Percentiles rank a stretch among this genome's conserved stretches.
Evolutionary conservation across 2,113 vertebrate genomes (phyloP).

Genomic region (Oncorhynchus tshawytscha): DNA sequence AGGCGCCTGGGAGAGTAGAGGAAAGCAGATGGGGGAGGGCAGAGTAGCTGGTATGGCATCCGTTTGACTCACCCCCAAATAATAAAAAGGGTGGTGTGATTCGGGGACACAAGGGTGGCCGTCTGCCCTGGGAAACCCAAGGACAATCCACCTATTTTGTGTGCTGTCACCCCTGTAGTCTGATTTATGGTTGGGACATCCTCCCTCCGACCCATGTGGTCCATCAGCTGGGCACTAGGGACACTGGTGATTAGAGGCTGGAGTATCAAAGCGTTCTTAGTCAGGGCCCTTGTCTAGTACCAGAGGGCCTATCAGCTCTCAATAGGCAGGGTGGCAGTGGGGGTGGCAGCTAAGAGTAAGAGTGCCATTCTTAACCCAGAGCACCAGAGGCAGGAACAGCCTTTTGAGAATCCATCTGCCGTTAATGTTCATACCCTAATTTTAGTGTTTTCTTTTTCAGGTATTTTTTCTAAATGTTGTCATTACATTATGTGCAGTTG

Average conservation of each 20-base stretch:
- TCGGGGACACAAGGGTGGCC: constrained; percentile 67
- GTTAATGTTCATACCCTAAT: constrained; percentile 64
- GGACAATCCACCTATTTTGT: constrained; percentile 77
- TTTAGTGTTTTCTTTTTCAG: constrained; percentile 66
- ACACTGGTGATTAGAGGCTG: constrained; percentile 72
- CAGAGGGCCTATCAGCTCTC: constrained; percentile 64
- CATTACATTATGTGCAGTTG: constrained; percentile 71
- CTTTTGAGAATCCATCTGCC: constrained; percentile 69
- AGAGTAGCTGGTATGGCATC: constrained; percentile 66
- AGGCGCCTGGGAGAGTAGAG: constrained; percentile 43
- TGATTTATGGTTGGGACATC: constrained; percentile 79
- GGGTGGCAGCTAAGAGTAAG: constrained; percentile 55
- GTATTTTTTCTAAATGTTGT: constrained; percentile 50
- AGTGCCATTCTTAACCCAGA: constrained; percentile 75
- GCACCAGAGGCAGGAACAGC: constrained; percentile 63
- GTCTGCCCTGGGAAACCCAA: constrained; percentile 62
- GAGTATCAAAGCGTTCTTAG: constrained; percentile 72
- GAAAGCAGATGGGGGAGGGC: constrained; percentile 58
- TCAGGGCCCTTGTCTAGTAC: constrained; percentile 66
- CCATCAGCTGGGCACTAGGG: constrained; percentile 66
- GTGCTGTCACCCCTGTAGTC: constrained; percentile 73
- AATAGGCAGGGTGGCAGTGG: constrained; percentile 50
- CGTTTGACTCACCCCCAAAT: constrained; percentile 70
- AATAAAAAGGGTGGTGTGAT: constrained; percentile 71
- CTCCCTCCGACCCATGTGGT: constrained; percentile 69